Evolutionary conservation across 2,113 vertebrate species (phyloP), one percentile per base, ranked within the genome.

Genomic region (Carassius carassius): DNA sequence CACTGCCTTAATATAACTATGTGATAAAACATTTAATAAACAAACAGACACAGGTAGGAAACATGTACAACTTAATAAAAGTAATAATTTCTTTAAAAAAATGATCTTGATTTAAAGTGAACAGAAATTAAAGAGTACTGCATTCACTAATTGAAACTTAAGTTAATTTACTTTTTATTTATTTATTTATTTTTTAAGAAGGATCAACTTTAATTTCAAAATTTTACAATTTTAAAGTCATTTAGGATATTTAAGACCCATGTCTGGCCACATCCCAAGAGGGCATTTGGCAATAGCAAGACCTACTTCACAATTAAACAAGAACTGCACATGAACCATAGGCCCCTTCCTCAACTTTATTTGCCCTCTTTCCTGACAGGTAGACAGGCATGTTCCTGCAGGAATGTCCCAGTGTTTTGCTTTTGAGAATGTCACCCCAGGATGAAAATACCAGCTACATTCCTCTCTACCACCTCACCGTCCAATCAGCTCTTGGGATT

Each of bases 321-420:
- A 54, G 5, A 29, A 23, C 32, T 62, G 25, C 58, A 74, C 44
- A 32, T 41, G 69, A 80, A 29, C 70, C 23, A 49, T 47, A 32
- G 75, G 41, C 80, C n/a, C n/a, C 49, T 69, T 25, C n/a, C 8
- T 65, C 29, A 51, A 44, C 19, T 58, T 8, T n/a, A 77, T 75
- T 2, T 19, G 41, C 14, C 17, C 82, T 49, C 60, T 62, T 17
- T 13, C 21, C 41, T 83, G 72, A 60, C 70, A 76, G 78, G 72
- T 65, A 77, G 78, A 58, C 37, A 35, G 58, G 19, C 86, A 3
- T 84, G 88, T 82, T 76, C 60, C 25, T 37, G 77, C 88, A 89
- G 79, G 86, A 17, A 83, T 16, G 47, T 84, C 65, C 25, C 23
- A 19, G 14, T 65, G 13, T n/a, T 86, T 23, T 86, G 84, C 56